Evolutionary conservation across 23 tunicate genomes (phyloP), one percentile per base, ranked within the genome.

Genomic region (Botrylloides violaceus): DNA sequence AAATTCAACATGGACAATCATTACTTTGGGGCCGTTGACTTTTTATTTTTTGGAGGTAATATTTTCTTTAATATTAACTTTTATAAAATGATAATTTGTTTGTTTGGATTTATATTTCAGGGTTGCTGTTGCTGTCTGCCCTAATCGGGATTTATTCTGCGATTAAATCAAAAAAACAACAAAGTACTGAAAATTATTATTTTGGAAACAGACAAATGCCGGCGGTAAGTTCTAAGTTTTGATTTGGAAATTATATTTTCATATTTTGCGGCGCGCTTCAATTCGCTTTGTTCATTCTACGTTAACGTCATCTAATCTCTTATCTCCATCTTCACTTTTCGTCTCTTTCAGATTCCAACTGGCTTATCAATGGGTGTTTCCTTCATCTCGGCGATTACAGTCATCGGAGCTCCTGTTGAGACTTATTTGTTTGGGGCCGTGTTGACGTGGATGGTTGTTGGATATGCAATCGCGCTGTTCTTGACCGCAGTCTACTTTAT

Each of bases 131-230:
- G 6, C 18, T 63, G 32, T 63, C 70, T 29, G 35, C 33, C 35
- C 35, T 63, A 7, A 33, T 63, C 12, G 70, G 70, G 20, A 63
- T 63, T 3, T 63, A 29, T 31, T 63, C 35, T 4, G 70, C 70
- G 35, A 4, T 29, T 4, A 29, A 28, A 28, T 4, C 20, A 22
- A 63, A 33, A 28, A 63, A 63, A 3, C 20, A 7, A 31, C 32
- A 26, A 31, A 63, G 34, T 3, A 63, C 70, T 3, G 70, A 63
- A 31, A 63, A 63, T 63, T 63, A 63, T 28, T 63, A 63, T 31
- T 63, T 63, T 63, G 70, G 70, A 25, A 63, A 63, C 70, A 63
- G 70, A 34, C 4, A 4, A 63, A 63, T 63, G 70, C 29, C 70
- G 20, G 34, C 70, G 70, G 70, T 63, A 28, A 12, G 70, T 63